phyloP scores from a whole-genome alignment of 2,113 vertebrate species.

The Dolichotis patagonum region DNA sequence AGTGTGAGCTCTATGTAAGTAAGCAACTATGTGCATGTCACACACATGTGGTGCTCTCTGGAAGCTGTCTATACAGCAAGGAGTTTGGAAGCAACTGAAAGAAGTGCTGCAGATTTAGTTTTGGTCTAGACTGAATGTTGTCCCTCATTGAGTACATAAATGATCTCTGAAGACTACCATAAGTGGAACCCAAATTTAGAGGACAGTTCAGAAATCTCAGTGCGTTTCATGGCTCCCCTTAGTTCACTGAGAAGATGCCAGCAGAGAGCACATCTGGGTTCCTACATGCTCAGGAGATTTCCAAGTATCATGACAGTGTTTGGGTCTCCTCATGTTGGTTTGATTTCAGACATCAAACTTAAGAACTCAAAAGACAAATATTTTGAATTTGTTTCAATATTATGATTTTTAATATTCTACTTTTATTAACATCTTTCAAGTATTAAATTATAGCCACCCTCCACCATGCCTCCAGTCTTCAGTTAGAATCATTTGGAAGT shows the following conservation, averaged over 20 bases:
- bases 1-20: not conserved
- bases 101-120: not conserved
- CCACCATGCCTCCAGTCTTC: conserved; percentile 79
- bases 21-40: not conserved
- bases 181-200: not conserved
- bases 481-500: conserved; percentile 84
- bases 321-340: not conserved
- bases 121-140: not conserved
- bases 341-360: conserved; percentile 73
- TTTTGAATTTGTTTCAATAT: conserved; percentile 88
- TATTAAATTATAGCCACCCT: conserved; percentile 82
- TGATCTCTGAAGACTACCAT: not conserved
- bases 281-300: not conserved
- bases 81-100: conserved; percentile 49
- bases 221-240: not conserved
- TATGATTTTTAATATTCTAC: conserved; percentile 89
- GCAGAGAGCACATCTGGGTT: not conserved
- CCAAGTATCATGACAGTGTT: not conserved
- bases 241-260: not conserved
- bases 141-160: not conserved
- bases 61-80: not conserved
- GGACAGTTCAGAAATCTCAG: not conserved
- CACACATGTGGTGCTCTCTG: not conserved
- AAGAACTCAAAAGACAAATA: conserved; percentile 84
- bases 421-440: conserved; percentile 87